Conservation (phyloP, 2,888 invertebrate species). For the Osmoderma eremita region DNA sequence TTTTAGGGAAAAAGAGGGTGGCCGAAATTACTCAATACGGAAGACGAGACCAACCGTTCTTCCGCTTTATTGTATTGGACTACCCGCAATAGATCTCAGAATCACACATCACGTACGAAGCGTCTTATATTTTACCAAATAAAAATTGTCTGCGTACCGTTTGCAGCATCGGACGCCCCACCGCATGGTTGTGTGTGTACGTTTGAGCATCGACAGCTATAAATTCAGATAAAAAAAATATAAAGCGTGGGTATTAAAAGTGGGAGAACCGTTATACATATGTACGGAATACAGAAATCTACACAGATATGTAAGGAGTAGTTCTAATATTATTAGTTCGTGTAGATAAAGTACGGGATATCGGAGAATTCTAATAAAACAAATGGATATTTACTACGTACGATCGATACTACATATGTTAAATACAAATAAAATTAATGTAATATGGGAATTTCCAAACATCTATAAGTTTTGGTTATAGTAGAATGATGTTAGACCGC, state of each 20-base stretch:
- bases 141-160: constrained; percentile 26
- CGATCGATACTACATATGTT: no score
- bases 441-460: no score
- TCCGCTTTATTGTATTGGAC: constrained; percentile 34
- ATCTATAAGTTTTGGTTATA: no score
- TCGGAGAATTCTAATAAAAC: no score
- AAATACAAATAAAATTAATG: no score
- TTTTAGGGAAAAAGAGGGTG: constrained; percentile 43
- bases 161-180: constrained; percentile 11
- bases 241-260: constrained; percentile 27
- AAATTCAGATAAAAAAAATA: constrained; percentile 24
- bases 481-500: no score
- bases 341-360: no score
- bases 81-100: constrained; percentile 4
- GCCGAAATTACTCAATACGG: constrained; percentile 49
- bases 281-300: no score
- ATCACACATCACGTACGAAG: constrained; percentile 25
- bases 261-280: constrained; percentile 11
- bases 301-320: neutral
- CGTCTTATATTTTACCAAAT: constrained; percentile 32
- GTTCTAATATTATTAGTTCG: neutral
- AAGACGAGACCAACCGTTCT: constrained; percentile 37
- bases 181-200: neutral
- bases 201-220: constrained; percentile 13
- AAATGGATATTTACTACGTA: no score